A percentile compares a stretch with the other conserved stretches of the same genome.
Conservation (phyloP, 2,888 invertebrate species). For the Lycaena phlaeas region DNA sequence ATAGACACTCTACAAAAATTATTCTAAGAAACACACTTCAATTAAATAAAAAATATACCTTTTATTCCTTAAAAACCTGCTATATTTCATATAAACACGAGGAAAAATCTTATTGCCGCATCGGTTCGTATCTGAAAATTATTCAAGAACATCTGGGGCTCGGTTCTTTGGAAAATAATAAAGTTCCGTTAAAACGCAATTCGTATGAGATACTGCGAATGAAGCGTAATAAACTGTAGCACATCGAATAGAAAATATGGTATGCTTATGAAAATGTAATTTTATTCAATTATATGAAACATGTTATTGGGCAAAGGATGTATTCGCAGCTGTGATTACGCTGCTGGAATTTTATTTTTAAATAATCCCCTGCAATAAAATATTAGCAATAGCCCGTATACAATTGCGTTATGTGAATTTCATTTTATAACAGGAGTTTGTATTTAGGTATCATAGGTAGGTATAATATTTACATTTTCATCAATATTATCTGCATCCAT, state of each 20-base stretch:
- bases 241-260: conserved; percentile 53
- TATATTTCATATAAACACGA: conserved; percentile 21
- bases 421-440: not conserved
- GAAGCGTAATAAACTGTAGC: conserved; percentile 62
- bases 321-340: conserved; percentile 7
- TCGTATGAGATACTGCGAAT: conserved; percentile 67
- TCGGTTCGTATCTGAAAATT: conserved; percentile 54
- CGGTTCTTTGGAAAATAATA: conserved; percentile 60
- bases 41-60: too few species aligned
- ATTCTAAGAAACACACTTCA: too few species aligned
- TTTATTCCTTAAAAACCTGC: not conserved
- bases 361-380: not conserved
- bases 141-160: conserved; percentile 54
- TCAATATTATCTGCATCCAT: too few species aligned
- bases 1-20: too few species aligned
- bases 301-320: not conserved
- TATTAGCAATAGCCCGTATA: not conserved
- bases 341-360: not conserved
- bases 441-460: not conserved
- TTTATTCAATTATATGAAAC: conserved; percentile 14
- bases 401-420: not conserved
- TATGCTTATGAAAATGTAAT: conserved; percentile 1
- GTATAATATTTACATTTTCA: too few species aligned
- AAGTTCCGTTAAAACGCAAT: conserved; percentile 66
- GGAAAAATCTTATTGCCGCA: conserved; percentile 41